Evolutionary conservation across 2,797 vertebrate genomes (phyloP), one percentile per base, ranked within the genome.

Genomic region (Rhabdomys pumilio): DNA sequence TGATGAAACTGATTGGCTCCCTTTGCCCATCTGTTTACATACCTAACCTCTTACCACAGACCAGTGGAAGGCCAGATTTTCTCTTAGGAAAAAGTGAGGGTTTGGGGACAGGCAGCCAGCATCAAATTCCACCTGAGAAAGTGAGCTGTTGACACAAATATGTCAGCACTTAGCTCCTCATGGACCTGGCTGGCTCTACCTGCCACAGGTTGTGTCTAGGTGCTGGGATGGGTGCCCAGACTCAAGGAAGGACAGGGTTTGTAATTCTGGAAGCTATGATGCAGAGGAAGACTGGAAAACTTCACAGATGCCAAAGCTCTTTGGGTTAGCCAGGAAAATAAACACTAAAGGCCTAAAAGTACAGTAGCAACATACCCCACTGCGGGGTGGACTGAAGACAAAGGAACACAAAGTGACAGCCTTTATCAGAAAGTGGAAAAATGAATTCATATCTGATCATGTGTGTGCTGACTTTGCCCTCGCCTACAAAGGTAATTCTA

Each of bases 281-380:
- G 90, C 53, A 73, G 67, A 38, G 79, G 22, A 89, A 93, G 31
- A 95, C 87, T 65, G 24, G 47, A 93, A 95, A 86, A 93, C 29
- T 83, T 81, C 80, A 83, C 11, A n/a, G 63, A 72, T 14, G 92
- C 63, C 41, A n/a, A 94, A 94, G 29, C 77, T 61, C 19, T 10
- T 34, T 77, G 53, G 90, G n/a, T 91, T 90, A 88, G 63, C 82
- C 65, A 93, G 72, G 17, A 96, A 95, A 93, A 93, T 96, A 96
- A 97, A 92, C 22, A 69, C 69, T 34, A 29, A 94, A 11, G 41
- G 9, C 20, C 67, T 76, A 14, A 76, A 75, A 91, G 67, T 80
- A 93, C 6, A 94, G 84, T 91, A 83, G 86, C 59, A 84, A 88
- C 3, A 57, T 47, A 85, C 15, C 41, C 38, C 38, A 72, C 31